phyloP scores from a whole-genome alignment of 1,140 invertebrate species.

The Oreohelix idahoensis region DNA sequence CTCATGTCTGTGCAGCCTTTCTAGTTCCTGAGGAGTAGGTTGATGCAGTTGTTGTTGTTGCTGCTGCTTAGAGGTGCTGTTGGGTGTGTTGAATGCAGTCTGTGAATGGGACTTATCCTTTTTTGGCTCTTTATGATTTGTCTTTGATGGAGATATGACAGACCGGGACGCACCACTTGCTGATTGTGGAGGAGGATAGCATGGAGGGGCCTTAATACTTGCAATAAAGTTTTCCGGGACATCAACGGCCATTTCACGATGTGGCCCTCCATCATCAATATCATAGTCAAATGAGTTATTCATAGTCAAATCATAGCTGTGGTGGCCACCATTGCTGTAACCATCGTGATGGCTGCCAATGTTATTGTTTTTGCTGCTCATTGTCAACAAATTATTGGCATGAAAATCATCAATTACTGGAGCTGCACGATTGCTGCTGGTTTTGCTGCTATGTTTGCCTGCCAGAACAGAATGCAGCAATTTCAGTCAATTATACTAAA shows the following conservation, averaged over 20 bases:
- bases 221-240: slow-evolving; percentile 95
- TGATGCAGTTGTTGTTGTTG: slow-evolving; percentile 45
- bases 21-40: slow-evolving; percentile 82
- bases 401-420: slow-evolving; percentile 55
- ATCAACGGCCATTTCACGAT: slow-evolving; percentile 95
- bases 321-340: slow-evolving; percentile 51
- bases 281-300: slow-evolving; percentile 57
- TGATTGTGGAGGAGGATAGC: slow-evolving; percentile 85
- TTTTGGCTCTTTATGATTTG: not conserved
- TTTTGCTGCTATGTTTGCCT: slow-evolving; percentile 50
- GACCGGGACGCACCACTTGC: slow-evolving; percentile 9
- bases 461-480: slow-evolving; percentile 18
- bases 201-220: slow-evolving; percentile 90
- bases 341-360: slow-evolving; percentile 51
- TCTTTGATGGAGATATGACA: slow-evolving; percentile 13
- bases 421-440: slow-evolving; percentile 50
- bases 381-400: slow-evolving; percentile 34
- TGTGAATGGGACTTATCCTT: slow-evolving; percentile 48
- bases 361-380: slow-evolving; percentile 36
- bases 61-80: slow-evolving; percentile 36
- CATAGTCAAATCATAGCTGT: slow-evolving; percentile 47
- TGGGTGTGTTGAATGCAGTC: slow-evolving; percentile 41
- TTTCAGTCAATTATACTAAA: not conserved
- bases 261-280: slow-evolving; percentile 64
- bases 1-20: slow-evolving; percentile 87